Evolutionary conservation across 2,888 invertebrate genomes (phyloP), one percentile per base, ranked within the genome.

Genomic region (Helicoverpa assulta): DNA sequence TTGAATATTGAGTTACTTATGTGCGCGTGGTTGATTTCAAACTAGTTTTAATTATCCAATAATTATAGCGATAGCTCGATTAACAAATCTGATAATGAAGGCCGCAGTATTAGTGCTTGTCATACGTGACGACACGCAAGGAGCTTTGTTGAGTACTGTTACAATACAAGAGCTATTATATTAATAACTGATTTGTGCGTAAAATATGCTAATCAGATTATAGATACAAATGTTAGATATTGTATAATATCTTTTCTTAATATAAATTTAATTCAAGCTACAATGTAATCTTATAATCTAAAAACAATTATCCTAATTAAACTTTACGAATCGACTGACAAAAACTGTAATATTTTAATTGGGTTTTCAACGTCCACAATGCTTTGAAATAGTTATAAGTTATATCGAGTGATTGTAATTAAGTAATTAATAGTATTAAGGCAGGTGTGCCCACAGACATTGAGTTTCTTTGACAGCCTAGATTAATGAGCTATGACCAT

Each of bases 1-100:
- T 93, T 91, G 89, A 93, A 93, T 93, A 92, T 91, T 90, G 90
- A 89, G 85, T 91, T 89, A 87, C 88, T 86, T 87, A 83, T 81
- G 84, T 82, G 70, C 85, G 88, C 85, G 85, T 87, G 88, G 92
- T 91, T 90, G 90, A 88, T 93, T 90, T 88, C 85, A 85, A 89
- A 86, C 86, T 86, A 85, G 89, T 87, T 92, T 88, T 91, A 89
- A 92, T 91, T 91, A 89, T 88, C 88, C 86, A 82, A 90, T 89
- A 91, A 92, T 78, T 89, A 87, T 85, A 88, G 75, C 82, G 87
- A 88, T 89, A 86, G 83, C 76, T 86, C 84, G 87, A 89, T 85
- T 86, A 87, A 88, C 86, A 88, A 86, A 89, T 89, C 85, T 70
- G 67, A 67, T 84, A 69, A 60, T 78, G 79, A 80, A 86, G 79